Base-by-base conservation (phyloP, 64 coral and sea anemone genomes). In the Actinia tenebrosa region DNA sequence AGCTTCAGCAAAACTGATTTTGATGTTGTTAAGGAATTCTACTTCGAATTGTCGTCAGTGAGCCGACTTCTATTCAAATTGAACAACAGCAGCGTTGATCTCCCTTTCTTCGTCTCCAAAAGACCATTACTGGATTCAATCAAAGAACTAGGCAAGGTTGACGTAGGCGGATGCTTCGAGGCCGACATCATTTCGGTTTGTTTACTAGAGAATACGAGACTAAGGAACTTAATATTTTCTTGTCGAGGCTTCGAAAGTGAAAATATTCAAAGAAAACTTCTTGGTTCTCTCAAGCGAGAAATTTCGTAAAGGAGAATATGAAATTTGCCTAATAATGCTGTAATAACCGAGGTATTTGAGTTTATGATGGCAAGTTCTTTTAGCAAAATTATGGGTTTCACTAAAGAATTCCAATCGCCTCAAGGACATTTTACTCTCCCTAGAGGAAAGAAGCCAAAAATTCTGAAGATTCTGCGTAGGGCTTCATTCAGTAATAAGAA, bases 381-480 rank as follows among this genome's bases (percentile, higher is more conserved):
- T 53, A 87, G 83, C 18, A 83, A 84, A 92, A 87, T 92, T 15
- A 92, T 87, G 90, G 64, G 90, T 60, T 27, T 80, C 7, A 87
- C 66, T 61, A 55, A 19, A 26, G 86, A 83, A 69, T 63, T 55
- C 20, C 43, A 56, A 1, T 84, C 80, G 14, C 45, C 80, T 25
- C 59, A 60, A 52, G 60, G n/a, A 16, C 54, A 52, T 5, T 53
- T 64, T 82, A 82, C 90, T 16, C 90, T 64, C 16, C 45, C 77
- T 19, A 2, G 30, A 58, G 80, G 80, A 87, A 77, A 85, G 80
- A 92, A 92, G 60, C 84, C 89, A 10, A 91, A 91, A 68, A 68
- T 93, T 42, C 58, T 97, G 27, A 97, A 97, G 77, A 93, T 97
- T 61, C 84, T 97, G n/a, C 91, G 94, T 60, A 85, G 94, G 25